Evolutionary conservation across 2,113 vertebrate genomes (phyloP).

Genomic region (Tragelaphus buxtoni): DNA sequence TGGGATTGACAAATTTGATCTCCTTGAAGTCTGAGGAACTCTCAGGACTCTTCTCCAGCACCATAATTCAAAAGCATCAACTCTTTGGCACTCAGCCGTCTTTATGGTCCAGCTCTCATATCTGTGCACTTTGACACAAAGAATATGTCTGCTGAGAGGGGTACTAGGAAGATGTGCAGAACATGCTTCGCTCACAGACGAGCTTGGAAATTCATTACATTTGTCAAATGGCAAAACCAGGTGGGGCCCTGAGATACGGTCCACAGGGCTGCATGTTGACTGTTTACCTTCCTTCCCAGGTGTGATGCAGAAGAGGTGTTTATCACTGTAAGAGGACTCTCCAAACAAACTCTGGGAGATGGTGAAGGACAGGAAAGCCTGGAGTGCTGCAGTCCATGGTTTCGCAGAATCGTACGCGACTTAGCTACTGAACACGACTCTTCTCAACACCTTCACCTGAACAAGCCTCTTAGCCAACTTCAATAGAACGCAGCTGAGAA

Average conservation of each 20-base stretch:
- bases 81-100: neutral
- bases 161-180: neutral
- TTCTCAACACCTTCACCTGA: neutral
- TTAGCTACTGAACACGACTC: neutral
- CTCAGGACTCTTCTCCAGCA: neutral
- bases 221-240: neutral
- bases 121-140: neutral
- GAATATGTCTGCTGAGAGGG: neutral
- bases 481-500: neutral
- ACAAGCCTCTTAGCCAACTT: neutral
- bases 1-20: neutral
- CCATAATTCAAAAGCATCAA: neutral
- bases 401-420: fast-evolving
- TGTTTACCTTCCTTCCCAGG: neutral
- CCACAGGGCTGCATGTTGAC: neutral
- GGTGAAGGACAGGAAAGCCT: neutral
- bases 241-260: neutral
- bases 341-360: neutral
- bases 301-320: neutral
- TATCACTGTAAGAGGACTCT: neutral
- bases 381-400: neutral
- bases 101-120: neutral
- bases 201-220: neutral
- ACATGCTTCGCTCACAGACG: neutral
- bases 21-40: neutral